Evolutionary conservation across 2,888 invertebrate species (phyloP), one percentile per base, ranked within the genome.

Genomic region (Dioctria linearis): DNA sequence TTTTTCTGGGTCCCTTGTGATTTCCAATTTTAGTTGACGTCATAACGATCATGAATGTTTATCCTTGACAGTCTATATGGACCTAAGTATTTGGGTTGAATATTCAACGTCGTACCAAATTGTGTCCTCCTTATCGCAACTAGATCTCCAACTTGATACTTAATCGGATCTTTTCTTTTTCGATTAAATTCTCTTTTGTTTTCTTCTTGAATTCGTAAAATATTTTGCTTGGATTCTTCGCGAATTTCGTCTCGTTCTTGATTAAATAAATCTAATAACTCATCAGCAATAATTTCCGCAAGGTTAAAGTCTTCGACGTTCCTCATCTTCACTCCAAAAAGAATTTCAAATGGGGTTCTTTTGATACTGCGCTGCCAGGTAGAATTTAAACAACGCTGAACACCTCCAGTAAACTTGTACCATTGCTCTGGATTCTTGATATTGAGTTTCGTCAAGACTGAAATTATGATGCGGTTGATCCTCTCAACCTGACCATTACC

Each of bases 381-480:
- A 5, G 84, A 82, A 79, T 87, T 84, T 57, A 85, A 46, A 79
- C 81, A 82, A 83, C 84, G 82, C 81, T 86, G 84, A 40, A 85
- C 82, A 51, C 63, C 42, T n/a, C n/a, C n/a, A n/a, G n/a, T n/a
- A n/a, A n/a, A n/a, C n/a, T n/a, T n/a, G n/a, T n/a, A n/a, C n/a
- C n/a, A n/a, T n/a, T n/a, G n/a, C n/a, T n/a, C n/a, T n/a, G n/a
- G n/a, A n/a, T n/a, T n/a, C n/a, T n/a, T n/a, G n/a, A n/a, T n/a
- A n/a, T n/a, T n/a, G n/a, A n/a, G n/a, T n/a, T n/a, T n/a, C n/a
- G n/a, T n/a, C n/a, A n/a, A n/a, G n/a, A n/a, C n/a, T n/a, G n/a
- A n/a, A n/a, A n/a, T n/a, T n/a, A n/a, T n/a, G n/a, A n/a, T n/a
- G n/a, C n/a, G n/a, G n/a, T n/a, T n/a, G n/a, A n/a, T n/a, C n/a